Percentiles rank a stretch among this genome's conserved stretches.
Conservation (phyloP, 2,797 vertebrate genomes). For the Micrastur ruficollis region DNA sequence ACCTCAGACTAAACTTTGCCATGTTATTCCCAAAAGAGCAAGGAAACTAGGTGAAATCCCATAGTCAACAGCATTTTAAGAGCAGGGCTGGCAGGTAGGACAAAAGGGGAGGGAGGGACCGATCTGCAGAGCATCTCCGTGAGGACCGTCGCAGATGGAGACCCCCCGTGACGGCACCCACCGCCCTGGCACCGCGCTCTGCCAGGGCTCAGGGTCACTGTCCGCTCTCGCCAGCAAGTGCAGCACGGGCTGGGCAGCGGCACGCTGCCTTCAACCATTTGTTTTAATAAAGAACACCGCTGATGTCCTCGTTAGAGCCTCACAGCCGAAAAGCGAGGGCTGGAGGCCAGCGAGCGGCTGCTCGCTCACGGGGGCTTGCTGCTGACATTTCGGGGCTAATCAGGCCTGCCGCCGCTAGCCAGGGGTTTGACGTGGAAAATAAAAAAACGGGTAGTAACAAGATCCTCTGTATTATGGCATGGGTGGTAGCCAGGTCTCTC, state of each 20-base stretch:
- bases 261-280: neutral
- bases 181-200: accelerated
- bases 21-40: accelerated
- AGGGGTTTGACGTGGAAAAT: neutral
- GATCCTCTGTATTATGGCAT: neutral
- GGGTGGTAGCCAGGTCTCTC: neutral
- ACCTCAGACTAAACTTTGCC: neutral
- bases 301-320: neutral
- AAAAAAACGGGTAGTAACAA: neutral
- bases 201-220: neutral
- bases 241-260: neutral
- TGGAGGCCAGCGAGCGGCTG: neutral
- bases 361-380: accelerated
- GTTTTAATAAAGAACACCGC: neutral
- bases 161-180: neutral
- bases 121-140: accelerated
- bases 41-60: neutral
- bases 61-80: neutral
- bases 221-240: accelerated
- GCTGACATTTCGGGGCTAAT: neutral
- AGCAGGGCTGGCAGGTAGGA: neutral
- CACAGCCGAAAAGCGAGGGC: neutral
- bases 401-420: neutral
- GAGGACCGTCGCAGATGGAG: accelerated
- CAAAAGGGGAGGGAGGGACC: neutral